These are phyloP conservation scores for Oryzias curvinotus DNA, from an alignment of 2,113 vertebrate genomes.

Conservation along the genomic window DNA sequence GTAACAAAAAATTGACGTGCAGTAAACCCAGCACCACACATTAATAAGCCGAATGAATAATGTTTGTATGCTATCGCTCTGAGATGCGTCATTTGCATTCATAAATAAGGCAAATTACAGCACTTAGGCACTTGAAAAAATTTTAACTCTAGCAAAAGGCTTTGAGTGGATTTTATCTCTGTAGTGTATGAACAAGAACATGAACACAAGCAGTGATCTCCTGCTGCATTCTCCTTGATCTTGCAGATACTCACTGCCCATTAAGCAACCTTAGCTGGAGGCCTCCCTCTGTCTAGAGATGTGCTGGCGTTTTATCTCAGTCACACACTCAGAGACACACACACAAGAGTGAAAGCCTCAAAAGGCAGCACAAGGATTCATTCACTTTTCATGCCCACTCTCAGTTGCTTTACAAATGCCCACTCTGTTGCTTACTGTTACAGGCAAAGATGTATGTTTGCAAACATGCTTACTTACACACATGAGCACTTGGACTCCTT, in stretches of 20 bases:
- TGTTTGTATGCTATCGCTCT: conserved; percentile 14
- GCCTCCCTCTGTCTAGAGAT: conserved; percentile 37
- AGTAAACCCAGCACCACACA: neutral
- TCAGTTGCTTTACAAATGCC: neutral
- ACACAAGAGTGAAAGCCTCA: neutral
- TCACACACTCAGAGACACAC: conserved; percentile 2
- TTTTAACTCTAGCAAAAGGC: neutral
- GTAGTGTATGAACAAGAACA: conserved; percentile 10
- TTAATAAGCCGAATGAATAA: conserved; percentile 9
- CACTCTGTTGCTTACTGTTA: conserved; percentile 8
- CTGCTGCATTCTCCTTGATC: conserved; percentile 19
- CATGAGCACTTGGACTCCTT: conserved; percentile 5
- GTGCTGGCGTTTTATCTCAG: conserved; percentile 25
- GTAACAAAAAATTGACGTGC: too few relatives aligned
- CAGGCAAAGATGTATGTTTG: neutral
- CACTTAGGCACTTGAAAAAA: conserved; percentile 6
- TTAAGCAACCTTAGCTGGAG: conserved; percentile 41
- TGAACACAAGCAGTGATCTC: neutral
- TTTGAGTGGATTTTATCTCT: conserved; percentile 7
- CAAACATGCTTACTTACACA: neutral
- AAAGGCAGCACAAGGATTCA: conserved; percentile 7
- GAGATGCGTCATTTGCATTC: conserved; percentile 3
- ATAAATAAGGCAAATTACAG: neutral
- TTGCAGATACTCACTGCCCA: conserved; percentile 19
- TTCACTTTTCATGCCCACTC: conserved; percentile 28